Base-by-base conservation (phyloP, 2,113 vertebrate genomes). In the Sylvietta virens region DNA sequence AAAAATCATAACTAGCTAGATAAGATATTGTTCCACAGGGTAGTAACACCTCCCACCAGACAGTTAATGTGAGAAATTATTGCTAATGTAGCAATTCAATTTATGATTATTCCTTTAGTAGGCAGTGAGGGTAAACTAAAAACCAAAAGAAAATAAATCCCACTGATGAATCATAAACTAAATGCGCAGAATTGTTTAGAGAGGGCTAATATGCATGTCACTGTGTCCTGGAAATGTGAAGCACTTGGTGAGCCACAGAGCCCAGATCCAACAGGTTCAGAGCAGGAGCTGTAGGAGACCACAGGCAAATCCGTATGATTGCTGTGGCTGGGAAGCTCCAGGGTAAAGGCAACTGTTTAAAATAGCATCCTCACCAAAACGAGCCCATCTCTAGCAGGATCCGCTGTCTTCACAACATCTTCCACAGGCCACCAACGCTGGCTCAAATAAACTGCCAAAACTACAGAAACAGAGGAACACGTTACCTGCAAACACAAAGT, bases 401-500 rank as follows among this genome's bases (percentile, higher is more conserved):
- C 97, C 30, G 98, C 97, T 0, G 99, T 99, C 77, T 98, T 98
- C 30, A 99, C 78, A 7, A 98, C 65, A 27, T 99, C 98, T 78
- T 98, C 98, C 33, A 98, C 71, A 51, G 94, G 47, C 98, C 99
- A 99, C 99, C 99, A 99, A 51, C 85, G 92, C 30, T 76, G 95
- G 61, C 97, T 97, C 81, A 99, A 54, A 94, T 98, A 98, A 40
- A 99, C 69, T 16, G 99, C 98, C 88, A 99, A 69, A 91, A 98
- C 99, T 99, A 76, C 51, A 67, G 80, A 69, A 45, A 85, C 24
- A 88, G 22, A 10, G 9, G 37, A 65, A 33, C 19, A 37, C 1
- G 2, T 56, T 22, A 64, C n/a, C 42, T 10, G 5, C 33, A 44
- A 48, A 93, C 16, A 58, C 44, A 27, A 72, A 73, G 37, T 7